Base-by-base conservation (phyloP, 1,140 invertebrate species). In the Meloidogyne hapla region DNA sequence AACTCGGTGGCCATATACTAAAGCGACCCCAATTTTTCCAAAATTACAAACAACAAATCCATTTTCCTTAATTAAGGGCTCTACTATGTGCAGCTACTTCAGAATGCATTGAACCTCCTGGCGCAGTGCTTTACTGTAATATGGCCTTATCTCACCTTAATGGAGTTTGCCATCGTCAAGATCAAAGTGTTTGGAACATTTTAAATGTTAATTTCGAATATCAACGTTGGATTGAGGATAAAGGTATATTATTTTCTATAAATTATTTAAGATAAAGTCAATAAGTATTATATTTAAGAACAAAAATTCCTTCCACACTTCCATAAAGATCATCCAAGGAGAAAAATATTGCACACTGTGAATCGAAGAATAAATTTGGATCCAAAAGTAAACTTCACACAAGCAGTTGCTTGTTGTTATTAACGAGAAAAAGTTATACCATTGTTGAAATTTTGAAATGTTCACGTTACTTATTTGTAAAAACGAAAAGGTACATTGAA, bases 131-230 rank as follows among this genome's bases (percentile, higher is more conserved):
- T 56, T 56, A 56, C n/a, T 56, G 48, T 56, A 56, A 56, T 56
- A n/a, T n/a, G n/a, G n/a, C n/a, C n/a, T n/a, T n/a, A 56, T 56
- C 18, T n/a, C n/a, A n/a, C n/a, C 8, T 56, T 56, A 56, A 18
- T 56, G 48, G 48, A n/a, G 48, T 56, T 56, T 56, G 48, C n/a
- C 48, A 56, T 56, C n/a, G 48, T n/a, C 48, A 56, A 56, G 48
- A 56, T 5, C 48, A 56, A 21, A 56, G 48, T 56, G n/a, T 56
- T 56, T 56, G n/a, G n/a, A 56, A 56, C n/a, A 56, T 56, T 56
- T 56, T 56, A 56, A 56, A 56, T 56, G 48, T 56, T 56, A 56
- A 56, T 56, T n/a, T 8, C n/a, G 48, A 56, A 56, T 56, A 56
- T 56, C n/a, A n/a, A 9, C 0, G 8, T n/a, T 56, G 48, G 48